Percentiles rank a stretch among this genome's conserved stretches.
Evolutionary conservation across 30 jellyfish, hydroid and myxozoan genomes (phyloP).

Genomic region (Calvadosia cruxmelitensis): DNA sequence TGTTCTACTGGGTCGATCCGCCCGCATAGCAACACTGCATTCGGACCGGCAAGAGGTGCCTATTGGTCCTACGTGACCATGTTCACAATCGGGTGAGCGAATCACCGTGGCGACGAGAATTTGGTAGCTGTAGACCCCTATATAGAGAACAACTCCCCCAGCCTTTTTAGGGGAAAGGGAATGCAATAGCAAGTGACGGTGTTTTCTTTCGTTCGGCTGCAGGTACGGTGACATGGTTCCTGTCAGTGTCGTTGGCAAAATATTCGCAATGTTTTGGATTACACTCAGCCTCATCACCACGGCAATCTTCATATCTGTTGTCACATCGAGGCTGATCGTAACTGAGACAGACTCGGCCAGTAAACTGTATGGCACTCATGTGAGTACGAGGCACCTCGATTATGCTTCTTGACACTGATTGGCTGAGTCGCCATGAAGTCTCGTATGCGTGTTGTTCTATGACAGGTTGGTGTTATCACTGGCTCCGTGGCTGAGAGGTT

Average conservation of each 20-base stretch:
- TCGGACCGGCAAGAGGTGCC: neutral
- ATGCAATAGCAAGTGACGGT: no score
- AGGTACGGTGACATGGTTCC: conserved; percentile 1
- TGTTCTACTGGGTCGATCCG: no score
- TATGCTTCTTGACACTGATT: no score
- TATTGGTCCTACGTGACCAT: neutral
- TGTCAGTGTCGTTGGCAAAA: neutral
- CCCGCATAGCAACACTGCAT: no score
- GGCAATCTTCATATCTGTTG: neutral
- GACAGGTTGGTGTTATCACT: neutral
- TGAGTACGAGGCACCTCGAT: no score
- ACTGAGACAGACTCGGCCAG: neutral
- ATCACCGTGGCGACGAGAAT: neutral
- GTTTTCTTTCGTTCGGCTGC: no score
- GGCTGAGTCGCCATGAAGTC: no score
- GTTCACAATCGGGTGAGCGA: neutral
- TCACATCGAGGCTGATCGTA: neutral
- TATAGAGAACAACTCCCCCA: no score
- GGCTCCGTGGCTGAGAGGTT: neutral
- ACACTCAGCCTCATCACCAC: neutral
- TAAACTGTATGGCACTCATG: neutral
- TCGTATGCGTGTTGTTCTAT: neutral
- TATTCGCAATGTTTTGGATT: neutral
- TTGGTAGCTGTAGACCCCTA: neutral
- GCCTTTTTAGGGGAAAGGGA: no score